phyloP scores from a whole-genome alignment of 35 echinoderm and acorn worm genomes.

The Apostichopus californicus region DNA sequence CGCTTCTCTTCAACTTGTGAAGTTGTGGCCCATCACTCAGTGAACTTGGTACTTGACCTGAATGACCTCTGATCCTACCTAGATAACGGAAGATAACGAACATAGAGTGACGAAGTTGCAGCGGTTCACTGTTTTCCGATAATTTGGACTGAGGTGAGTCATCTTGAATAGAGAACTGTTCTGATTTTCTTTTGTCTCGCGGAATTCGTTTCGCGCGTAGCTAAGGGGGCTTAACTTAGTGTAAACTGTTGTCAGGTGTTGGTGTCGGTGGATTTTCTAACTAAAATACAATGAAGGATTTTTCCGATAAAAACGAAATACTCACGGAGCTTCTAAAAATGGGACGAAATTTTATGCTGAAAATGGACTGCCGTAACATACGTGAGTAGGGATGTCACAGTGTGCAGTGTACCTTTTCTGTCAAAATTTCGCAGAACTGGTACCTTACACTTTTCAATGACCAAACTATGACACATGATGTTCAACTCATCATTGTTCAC shows the following conservation, averaged over 20 bases:
- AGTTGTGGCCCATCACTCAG: no score
- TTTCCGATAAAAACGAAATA: not conserved
- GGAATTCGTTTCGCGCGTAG: no score
- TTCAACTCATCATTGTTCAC: no score
- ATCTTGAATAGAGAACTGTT: not conserved
- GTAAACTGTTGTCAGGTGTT: not conserved
- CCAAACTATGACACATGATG: no score
- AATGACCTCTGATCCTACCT: not conserved
- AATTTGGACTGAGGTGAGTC: not conserved
- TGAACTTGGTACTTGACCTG: no score
- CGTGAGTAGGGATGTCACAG: not conserved
- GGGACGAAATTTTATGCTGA: not conserved
- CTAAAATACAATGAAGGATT: not conserved
- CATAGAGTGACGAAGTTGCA: no score
- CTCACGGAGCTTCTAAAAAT: not conserved
- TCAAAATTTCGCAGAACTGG: no score
- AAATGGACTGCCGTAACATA: not conserved
- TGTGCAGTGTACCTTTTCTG: not conserved
- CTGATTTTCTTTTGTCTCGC: not conserved
- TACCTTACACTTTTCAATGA: no score
- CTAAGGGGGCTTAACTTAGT: not conserved
- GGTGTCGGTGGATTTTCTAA: not conserved
- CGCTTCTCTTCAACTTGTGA: no score
- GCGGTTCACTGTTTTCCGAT: no score
- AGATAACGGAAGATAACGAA: no score